phyloP scores from a whole-genome alignment of 2,797 vertebrate genomes.

The Coracias cyanogaster region DNA sequence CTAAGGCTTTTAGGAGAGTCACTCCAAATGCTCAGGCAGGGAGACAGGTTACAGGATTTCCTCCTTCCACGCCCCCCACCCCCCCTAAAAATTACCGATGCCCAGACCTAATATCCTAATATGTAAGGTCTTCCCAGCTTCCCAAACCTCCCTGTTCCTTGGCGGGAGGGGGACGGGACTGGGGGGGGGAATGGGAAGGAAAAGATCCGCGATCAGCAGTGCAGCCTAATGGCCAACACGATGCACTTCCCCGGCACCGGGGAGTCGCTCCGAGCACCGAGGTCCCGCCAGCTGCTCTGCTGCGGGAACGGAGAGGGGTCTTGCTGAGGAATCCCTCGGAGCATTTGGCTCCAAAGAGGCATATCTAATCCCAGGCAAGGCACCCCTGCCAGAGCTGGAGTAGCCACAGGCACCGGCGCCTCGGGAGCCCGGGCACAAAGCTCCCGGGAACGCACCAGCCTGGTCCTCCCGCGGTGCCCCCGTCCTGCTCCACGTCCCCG shows the following conservation, averaged over 20 bases:
- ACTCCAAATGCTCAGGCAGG: background rate
- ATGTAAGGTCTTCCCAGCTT: background rate
- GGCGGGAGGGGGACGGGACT: too few relatives aligned
- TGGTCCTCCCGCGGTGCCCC: rapidly evolving
- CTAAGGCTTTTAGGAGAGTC: background rate
- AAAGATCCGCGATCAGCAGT: rapidly evolving
- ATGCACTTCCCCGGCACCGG: rapidly evolving
- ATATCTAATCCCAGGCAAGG: too few relatives aligned
- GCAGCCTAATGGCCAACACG: background rate
- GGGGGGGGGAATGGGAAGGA: background rate
- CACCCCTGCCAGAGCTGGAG: background rate
- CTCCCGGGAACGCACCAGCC: background rate
- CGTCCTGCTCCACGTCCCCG: too few relatives aligned
- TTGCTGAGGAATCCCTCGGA: background rate
- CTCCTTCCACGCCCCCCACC: rapidly evolving
- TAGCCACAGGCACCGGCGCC: background rate
- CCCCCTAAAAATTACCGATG: background rate
- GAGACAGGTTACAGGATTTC: background rate
- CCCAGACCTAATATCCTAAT: background rate
- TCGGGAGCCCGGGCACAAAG: background rate
- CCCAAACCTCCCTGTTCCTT: background rate
- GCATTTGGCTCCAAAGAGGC: background rate
- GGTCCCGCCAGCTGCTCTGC: background rate
- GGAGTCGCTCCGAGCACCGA: rapidly evolving
- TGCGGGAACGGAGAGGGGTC: background rate